These are phyloP conservation scores for Orchesella cincta DNA, from an alignment of 1,140 invertebrate genomes.

Conservation along the genomic window DNA sequence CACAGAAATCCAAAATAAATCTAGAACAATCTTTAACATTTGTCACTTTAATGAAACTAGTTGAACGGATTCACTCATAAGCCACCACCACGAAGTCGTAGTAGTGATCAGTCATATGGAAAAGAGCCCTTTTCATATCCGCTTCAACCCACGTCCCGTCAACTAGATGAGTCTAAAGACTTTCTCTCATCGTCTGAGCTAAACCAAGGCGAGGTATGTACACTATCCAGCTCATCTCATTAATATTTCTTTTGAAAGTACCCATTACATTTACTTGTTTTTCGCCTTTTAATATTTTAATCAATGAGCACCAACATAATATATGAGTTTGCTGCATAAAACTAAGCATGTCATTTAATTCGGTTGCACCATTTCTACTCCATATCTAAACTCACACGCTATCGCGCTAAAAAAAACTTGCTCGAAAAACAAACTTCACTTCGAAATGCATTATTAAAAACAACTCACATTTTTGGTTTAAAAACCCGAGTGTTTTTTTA, in stretches of 20 bases:
- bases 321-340: too few relatives aligned
- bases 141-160: conserved; percentile 24
- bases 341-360: too few relatives aligned
- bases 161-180: conserved; percentile 29
- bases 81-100: conserved; percentile 3
- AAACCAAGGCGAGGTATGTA: background rate
- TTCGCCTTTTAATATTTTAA: too few relatives aligned
- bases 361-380: too few relatives aligned
- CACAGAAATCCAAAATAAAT: background rate
- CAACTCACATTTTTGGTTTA: background rate
- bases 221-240: background rate
- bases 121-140: conserved; percentile 41
- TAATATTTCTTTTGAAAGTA: too few relatives aligned
- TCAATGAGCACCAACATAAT: too few relatives aligned
- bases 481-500: too few relatives aligned
- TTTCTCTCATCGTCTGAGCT: conserved; percentile 2
- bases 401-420: too few relatives aligned
- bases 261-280: too few relatives aligned
- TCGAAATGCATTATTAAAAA: background rate
- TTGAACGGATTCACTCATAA: conserved; percentile 23
- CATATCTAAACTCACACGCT: too few relatives aligned
- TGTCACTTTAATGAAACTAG: background rate
- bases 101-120: conserved; percentile 30
- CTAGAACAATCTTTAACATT: background rate
- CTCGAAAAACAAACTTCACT: background rate